These are phyloP conservation scores for Danio jaintianensis DNA, from an alignment of 2,797 vertebrate species.

Conservation along the genomic window DNA sequence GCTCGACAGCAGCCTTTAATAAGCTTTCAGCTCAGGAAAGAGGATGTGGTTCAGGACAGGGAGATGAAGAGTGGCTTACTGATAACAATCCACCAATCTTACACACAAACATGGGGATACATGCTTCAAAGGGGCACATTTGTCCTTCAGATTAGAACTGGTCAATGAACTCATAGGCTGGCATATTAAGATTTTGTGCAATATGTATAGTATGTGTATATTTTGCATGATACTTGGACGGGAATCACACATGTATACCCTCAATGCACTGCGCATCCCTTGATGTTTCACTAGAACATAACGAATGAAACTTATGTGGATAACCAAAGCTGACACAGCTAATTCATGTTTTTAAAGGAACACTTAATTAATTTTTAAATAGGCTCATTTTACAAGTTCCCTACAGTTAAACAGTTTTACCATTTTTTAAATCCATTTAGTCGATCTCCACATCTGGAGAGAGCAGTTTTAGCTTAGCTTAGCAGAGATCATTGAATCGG, in stretches of 20 bases:
- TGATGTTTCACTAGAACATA: not conserved
- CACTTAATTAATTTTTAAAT: too few species aligned
- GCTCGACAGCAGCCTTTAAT: slow-evolving; percentile 53
- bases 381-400: too few species aligned
- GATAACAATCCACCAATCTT: slow-evolving; percentile 47
- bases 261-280: not conserved
- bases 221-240: not conserved
- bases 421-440: too few species aligned
- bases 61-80: slow-evolving; percentile 53
- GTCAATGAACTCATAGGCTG: not conserved
- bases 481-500: too few species aligned
- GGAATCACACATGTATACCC: not conserved
- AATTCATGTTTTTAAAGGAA: too few species aligned
- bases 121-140: slow-evolving; percentile 11
- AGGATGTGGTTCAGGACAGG: slow-evolving; percentile 52
- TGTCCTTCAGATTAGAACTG: slow-evolving; percentile 13
- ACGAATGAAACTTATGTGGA: not conserved
- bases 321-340: not conserved
- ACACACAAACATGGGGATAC: slow-evolving; percentile 43
- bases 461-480: too few species aligned
- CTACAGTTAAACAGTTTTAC: too few species aligned
- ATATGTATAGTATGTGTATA: not conserved
- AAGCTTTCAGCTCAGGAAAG: slow-evolving; percentile 53
- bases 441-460: too few species aligned
- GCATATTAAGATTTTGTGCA: not conserved